These are phyloP conservation scores for Electrophaes corylata DNA, from an alignment of 2,888 invertebrate genomes.

Conservation along the genomic window DNA sequence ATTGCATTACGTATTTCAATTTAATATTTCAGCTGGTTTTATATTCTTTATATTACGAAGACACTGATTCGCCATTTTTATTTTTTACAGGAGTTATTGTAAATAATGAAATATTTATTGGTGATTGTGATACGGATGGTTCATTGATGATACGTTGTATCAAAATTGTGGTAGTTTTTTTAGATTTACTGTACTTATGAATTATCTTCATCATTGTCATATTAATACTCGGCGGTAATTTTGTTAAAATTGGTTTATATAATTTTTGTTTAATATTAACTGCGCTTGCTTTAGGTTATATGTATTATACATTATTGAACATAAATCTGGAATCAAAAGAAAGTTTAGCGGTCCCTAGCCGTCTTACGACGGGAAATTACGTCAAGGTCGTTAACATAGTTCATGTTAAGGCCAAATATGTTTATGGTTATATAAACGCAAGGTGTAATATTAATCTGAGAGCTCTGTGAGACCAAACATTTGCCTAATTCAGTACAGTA, in stretches of 20 bases:
- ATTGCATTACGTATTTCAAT: conserved; percentile 7
- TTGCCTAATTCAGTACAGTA: conserved; percentile 14
- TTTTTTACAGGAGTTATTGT: conserved; percentile 1
- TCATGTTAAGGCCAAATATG: conserved; percentile 14
- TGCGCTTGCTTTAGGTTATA: conserved; percentile 19
- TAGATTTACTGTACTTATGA: background rate
- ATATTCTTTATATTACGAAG: conserved; percentile 5
- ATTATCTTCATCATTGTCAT: conserved; percentile 12
- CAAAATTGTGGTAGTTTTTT: background rate
- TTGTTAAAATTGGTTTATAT: conserved; percentile 7
- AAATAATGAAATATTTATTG: conserved; percentile 22
- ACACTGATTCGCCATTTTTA: conserved; percentile 1
- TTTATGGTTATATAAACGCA: conserved; percentile 23
- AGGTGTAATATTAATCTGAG: conserved; percentile 34
- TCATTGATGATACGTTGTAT: background rate
- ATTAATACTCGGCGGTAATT: background rate
- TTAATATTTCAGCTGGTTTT: conserved; percentile 10
- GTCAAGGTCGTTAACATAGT: conserved; percentile 10
- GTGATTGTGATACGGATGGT: conserved; percentile 22
- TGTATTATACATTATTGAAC: conserved; percentile 15
- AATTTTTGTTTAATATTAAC: conserved; percentile 4
- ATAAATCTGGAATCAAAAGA: conserved; percentile 43
- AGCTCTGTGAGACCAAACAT: conserved; percentile 24
- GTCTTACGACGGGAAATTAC: conserved; percentile 28
- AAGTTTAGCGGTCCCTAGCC: conserved; percentile 40